These are phyloP conservation scores for Cervus canadensis DNA, from an alignment of 2,113 vertebrate species.

Conservation along the genomic window DNA sequence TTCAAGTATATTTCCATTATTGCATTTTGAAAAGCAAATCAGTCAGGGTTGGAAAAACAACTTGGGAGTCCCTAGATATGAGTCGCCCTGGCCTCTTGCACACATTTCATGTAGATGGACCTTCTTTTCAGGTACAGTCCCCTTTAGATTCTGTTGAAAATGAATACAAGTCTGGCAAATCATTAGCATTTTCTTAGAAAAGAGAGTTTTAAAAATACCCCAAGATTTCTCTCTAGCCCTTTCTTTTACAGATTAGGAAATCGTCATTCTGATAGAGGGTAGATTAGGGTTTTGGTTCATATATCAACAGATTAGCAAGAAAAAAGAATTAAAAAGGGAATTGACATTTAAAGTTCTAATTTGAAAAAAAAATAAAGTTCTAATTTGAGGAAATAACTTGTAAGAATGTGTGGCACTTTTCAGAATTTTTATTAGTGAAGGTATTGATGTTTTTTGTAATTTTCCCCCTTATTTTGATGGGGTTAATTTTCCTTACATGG, in stretches of 20 bases:
- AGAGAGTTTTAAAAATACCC: neutral
- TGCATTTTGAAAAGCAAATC: constrained; percentile 14
- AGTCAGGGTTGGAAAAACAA: neutral
- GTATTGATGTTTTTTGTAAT: neutral
- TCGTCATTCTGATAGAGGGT: neutral
- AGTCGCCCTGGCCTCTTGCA: neutral
- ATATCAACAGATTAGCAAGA: neutral
- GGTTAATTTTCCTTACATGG: neutral
- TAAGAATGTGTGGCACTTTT: neutral
- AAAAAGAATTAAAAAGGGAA: neutral
- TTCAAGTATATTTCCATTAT: neutral
- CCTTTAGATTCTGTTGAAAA: neutral
- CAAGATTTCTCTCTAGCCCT: neutral
- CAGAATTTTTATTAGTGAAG: neutral
- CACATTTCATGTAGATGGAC: neutral
- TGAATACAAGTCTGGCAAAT: neutral
- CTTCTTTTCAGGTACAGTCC: neutral
- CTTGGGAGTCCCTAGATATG: neutral
- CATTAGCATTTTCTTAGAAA: neutral
- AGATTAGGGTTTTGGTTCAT: neutral
- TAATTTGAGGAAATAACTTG: neutral
- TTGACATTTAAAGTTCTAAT: neutral
- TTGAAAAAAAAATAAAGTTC: neutral
- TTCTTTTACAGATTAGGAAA: neutral
- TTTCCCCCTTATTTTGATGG: neutral